A percentile compares a stretch with the other conserved stretches of the same genome.
phyloP scores from a whole-genome alignment of 2,888 invertebrate genomes.

The Pandemis cinnamomeana region DNA sequence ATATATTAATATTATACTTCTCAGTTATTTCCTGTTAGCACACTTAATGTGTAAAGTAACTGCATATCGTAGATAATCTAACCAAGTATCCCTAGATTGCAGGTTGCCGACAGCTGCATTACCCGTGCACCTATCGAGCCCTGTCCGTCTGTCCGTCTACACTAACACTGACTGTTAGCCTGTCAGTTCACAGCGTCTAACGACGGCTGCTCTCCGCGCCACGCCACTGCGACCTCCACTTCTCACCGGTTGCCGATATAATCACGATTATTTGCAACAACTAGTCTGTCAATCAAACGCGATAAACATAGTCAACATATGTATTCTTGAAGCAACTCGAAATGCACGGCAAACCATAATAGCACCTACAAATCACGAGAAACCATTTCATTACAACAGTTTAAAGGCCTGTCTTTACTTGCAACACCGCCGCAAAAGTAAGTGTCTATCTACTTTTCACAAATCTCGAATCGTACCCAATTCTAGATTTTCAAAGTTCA shows the following conservation, averaged over 20 bases:
- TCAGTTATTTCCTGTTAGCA: conserved; percentile 3
- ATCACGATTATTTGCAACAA: conserved; percentile 63
- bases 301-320: conserved; percentile 49
- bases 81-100: conserved; percentile 19
- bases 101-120: conserved; percentile 37
- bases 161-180: conserved; percentile 53
- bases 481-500: conserved; percentile 48
- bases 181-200: conserved; percentile 58
- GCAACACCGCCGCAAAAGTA: not conserved
- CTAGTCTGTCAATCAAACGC: conserved; percentile 60
- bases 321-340: conserved; percentile 28
- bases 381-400: conserved; percentile 27
- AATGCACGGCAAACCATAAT: conserved; percentile 9
- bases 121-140: conserved; percentile 24
- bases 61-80: too few species aligned
- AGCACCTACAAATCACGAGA: conserved; percentile 15
- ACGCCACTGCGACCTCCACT: conserved; percentile 54
- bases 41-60: not conserved
- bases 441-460: not conserved
- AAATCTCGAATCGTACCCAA: conserved; percentile 5
- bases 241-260: conserved; percentile 46
- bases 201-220: conserved; percentile 69
- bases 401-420: conserved; percentile 30
- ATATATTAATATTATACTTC: not conserved
- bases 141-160: conserved; percentile 27